Evolutionary conservation across 30 jellyfish, hydroid and myxozoan species (phyloP), one percentile per base, ranked within the genome.

Genomic region (Hydractinia symbiolongicarpus): DNA sequence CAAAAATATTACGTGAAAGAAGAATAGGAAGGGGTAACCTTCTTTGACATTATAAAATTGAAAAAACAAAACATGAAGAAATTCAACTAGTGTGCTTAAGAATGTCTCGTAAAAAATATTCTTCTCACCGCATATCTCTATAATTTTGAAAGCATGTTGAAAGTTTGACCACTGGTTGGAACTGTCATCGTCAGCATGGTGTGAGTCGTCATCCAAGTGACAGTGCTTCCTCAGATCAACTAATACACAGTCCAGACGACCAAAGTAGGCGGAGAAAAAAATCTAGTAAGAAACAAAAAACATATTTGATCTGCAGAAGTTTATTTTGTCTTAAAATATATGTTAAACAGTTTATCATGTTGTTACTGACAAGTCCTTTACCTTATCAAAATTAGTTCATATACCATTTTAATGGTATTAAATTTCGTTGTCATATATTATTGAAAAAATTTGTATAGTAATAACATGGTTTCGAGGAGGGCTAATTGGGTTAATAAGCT

Each of bases 201-300:
- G 71, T 5, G 79, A 54, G 64, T 14, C 90, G 7, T 78, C 87
- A 53, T 79, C 86, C 15, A 73, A 30, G 50, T 64, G 86, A 74
- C 91, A 82, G 49, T 68, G 4, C 73, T 79, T 86, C 56, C 86
- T 52, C 5, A 91, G 73, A 9, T 81, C 83, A 62, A 7, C 64
- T 4, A 89, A 68, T 49, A 82, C 57, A 51, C 83, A 77, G 77
- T 89, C 95, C 30, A 89, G 72, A 19, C 79, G 76, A 4, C 95
- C 97, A 82, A 89, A 82, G 72, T 79, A 89, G 4, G 97, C 97
- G 62, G 97, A 84, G 66, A 89, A 89, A 73, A 84, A 89, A 73
- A 76, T 62, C 96, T 88, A 76, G 30, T 54, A 17, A n/a, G n/a
- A n/a, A n/a, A 14, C 19, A 8, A 52, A 51, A 10, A 51, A 4